These are phyloP conservation scores for Theretra japonica DNA, from an alignment of 2,888 invertebrate genomes.

Conservation along the genomic window DNA sequence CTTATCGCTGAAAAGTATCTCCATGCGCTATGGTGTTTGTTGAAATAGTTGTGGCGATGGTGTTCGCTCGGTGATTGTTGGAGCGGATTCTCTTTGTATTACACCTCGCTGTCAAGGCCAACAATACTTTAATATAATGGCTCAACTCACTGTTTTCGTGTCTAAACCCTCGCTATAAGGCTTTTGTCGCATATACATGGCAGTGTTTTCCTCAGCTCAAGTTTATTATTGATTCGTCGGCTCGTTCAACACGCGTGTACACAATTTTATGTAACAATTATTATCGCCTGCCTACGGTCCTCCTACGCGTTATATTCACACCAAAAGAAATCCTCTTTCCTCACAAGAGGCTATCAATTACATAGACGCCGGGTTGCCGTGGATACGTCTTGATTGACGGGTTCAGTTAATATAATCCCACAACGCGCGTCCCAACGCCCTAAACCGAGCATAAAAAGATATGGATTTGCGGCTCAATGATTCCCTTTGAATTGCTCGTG, in stretches of 20 bases:
- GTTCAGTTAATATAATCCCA: constrained; percentile 60
- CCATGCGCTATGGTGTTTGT: constrained; percentile 49
- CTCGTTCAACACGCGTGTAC: constrained; percentile 39
- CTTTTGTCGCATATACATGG: constrained; percentile 53
- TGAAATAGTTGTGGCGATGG: constrained; percentile 52
- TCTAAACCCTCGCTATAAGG: constrained; percentile 49
- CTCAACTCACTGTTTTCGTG: constrained; percentile 57
- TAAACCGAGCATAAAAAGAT: constrained; percentile 61
- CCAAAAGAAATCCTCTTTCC: constrained; percentile 48
- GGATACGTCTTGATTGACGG: constrained; percentile 72
- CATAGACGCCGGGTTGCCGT: constrained; percentile 60
- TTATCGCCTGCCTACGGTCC: constrained; percentile 39
- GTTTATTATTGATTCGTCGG: constrained; percentile 50
- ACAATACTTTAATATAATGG: constrained; percentile 55
- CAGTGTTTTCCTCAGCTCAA: constrained; percentile 40
- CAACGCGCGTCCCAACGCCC: constrained; percentile 52
- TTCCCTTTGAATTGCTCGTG: constrained; percentile 61
- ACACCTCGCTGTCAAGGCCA: constrained; percentile 50
- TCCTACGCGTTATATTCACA: constrained; percentile 38
- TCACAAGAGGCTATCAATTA: constrained; percentile 68
- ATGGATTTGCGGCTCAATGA: constrained; percentile 59
- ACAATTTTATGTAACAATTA: constrained; percentile 31
- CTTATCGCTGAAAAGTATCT: constrained; percentile 37
- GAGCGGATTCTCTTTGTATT: constrained; percentile 59
- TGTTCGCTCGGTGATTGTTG: constrained; percentile 62